Percentiles rank a stretch among this genome's conserved stretches.
Evolutionary conservation across 2,888 invertebrate species (phyloP).

Genomic region (Lithophane semibrunnea): DNA sequence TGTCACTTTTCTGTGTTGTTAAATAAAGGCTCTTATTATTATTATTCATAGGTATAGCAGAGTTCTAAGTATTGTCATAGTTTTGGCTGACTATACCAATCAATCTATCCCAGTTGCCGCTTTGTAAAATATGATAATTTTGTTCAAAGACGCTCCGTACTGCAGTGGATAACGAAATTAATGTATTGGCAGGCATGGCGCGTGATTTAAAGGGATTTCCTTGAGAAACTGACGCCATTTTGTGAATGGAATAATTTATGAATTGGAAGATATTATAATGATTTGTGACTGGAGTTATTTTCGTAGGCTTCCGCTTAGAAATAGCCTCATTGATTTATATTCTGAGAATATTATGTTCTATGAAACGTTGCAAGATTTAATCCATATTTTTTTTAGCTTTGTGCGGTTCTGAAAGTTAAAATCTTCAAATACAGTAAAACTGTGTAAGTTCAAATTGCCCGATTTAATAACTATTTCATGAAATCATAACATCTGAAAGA

Average conservation of each 20-base stretch:
- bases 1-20: too few species aligned
- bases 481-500: too few species aligned
- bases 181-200: slow-evolving; percentile 43
- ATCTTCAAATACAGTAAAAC: too few species aligned
- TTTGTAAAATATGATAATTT: slow-evolving; percentile 41
- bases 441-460: too few species aligned
- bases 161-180: slow-evolving; percentile 30
- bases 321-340: slow-evolving; percentile 26
- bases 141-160: not conserved
- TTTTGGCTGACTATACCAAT: not conserved
- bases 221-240: slow-evolving; percentile 24
- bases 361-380: not conserved
- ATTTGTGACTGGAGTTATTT: slow-evolving; percentile 38
- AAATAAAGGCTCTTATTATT: too few species aligned
- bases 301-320: slow-evolving; percentile 31
- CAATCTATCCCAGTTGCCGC: not conserved
- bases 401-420: too few species aligned
- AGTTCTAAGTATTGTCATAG: too few species aligned
- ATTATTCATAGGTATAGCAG: too few species aligned
- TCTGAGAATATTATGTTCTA: not conserved
- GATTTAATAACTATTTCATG: too few species aligned
- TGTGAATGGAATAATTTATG: slow-evolving; percentile 41
- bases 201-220: slow-evolving; percentile 23
- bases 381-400: too few species aligned
- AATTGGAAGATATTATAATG: slow-evolving; percentile 35